These are phyloP conservation scores for Gobionotothen gibberifrons DNA, from an alignment of 2,797 vertebrate genomes.

Conservation along the genomic window DNA sequence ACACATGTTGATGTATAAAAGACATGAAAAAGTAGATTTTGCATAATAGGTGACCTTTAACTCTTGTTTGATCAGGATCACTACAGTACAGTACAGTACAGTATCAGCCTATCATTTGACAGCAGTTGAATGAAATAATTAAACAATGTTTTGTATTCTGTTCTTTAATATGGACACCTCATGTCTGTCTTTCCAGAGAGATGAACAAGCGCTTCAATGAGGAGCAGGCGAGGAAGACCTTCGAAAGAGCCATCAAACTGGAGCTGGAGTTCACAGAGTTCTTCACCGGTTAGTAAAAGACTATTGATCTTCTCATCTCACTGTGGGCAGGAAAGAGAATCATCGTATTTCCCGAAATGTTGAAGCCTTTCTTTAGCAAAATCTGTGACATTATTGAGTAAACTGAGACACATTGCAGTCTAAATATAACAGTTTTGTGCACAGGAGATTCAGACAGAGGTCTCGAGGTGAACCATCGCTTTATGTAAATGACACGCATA, in stretches of 20 bases:
- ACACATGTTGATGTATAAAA: too few relatives aligned
- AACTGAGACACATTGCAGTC: background rate
- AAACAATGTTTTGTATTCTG: background rate
- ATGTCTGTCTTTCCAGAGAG: slow-evolving; percentile 85
- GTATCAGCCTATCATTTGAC: background rate
- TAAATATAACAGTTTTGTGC: background rate
- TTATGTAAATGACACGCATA: background rate
- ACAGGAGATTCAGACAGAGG: too few relatives aligned
- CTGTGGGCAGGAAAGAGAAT: background rate
- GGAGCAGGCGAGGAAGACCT: slow-evolving; percentile 94
- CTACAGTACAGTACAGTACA: background rate
- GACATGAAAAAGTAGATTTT: too few relatives aligned
- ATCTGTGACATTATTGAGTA: background rate
- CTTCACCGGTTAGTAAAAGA: slow-evolving; percentile 89
- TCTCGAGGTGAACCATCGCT: background rate
- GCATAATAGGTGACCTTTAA: too few relatives aligned
- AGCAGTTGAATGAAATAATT: too few relatives aligned
- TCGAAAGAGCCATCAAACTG: slow-evolving; percentile 94
- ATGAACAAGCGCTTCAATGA: slow-evolving; percentile 96
- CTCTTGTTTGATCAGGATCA: background rate
- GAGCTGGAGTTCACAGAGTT: slow-evolving; percentile 97
- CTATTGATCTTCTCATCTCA: background rate
- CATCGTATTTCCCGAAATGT: background rate
- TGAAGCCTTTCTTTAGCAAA: background rate
- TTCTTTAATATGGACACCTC: background rate